Evolutionary conservation across 2,888 invertebrate species (phyloP).

Genomic region (Abrostola triplasia): DNA sequence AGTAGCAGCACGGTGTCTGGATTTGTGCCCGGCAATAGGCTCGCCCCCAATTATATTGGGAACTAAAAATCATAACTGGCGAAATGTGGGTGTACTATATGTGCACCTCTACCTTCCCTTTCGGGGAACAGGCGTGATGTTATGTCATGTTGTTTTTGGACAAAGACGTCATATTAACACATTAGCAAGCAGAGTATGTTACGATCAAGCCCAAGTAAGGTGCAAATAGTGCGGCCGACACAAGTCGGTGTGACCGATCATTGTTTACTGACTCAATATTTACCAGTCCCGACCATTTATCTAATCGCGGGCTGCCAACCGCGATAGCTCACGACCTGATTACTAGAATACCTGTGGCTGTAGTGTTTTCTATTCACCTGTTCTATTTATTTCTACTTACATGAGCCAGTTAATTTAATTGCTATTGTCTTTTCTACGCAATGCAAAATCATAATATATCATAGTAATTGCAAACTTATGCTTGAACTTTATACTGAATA

Average conservation of each 20-base stretch:
- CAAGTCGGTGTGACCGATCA: slow-evolving; percentile 62
- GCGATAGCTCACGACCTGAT: slow-evolving; percentile 85
- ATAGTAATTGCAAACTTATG: too few species aligned
- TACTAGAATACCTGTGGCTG: slow-evolving; percentile 78
- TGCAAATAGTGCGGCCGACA: slow-evolving; percentile 38
- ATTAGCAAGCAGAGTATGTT: slow-evolving; percentile 27
- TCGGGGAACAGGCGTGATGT: too few species aligned
- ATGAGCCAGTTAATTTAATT: slow-evolving; percentile 4
- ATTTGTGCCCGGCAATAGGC: too few species aligned
- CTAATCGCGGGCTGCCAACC: slow-evolving; percentile 82
- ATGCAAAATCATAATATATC: neutral
- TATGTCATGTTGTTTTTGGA: too few species aligned
- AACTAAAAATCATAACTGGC: too few species aligned
- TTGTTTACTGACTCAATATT: slow-evolving; percentile 84
- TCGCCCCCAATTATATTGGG: too few species aligned
- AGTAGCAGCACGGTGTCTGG: too few species aligned
- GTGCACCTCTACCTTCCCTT: too few species aligned
- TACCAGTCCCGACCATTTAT: slow-evolving; percentile 76
- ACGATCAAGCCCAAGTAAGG: slow-evolving; percentile 31
- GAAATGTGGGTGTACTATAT: too few species aligned
- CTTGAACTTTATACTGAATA: too few species aligned
- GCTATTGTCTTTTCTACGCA: neutral
- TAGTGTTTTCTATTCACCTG: slow-evolving; percentile 79
- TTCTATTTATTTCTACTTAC: slow-evolving; percentile 69
- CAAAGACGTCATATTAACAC: neutral